Base-by-base conservation (phyloP, 1,140 invertebrate species). In the Apis florea region DNA sequence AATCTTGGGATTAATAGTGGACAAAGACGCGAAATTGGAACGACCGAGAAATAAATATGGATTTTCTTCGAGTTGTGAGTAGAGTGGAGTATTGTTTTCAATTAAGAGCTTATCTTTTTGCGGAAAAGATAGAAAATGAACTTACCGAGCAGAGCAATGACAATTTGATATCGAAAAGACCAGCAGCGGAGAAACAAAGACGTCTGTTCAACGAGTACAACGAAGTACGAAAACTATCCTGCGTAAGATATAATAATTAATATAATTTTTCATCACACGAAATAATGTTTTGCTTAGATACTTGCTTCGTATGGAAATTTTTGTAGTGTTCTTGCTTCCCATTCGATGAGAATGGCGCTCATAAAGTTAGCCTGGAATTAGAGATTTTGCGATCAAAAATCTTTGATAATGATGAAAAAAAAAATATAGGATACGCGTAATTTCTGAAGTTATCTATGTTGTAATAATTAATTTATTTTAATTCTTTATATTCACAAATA, bases 121-220 rank as follows among this genome's bases (percentile, higher is more conserved):
- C 15, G 2, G 64, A 49, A 15, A 40, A 19, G 4, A 17, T 49
- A 31, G 19, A 17, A 47, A 59, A 53, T 24, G 8, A 19, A 13
- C 17, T 92, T 86, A 93, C 93, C 87, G 93, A 91, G 31, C 89
- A 73, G n/a, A 94, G 75, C 24, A 93, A 83, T 2, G 85, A 87
- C 58, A 94, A 81, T 76, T 93, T 90, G 54, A 94, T 90, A 74
- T 90, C 40, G 82, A 93, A 93, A 78, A 91, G 92, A 21, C 92
- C 93, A 19, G 84, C 92, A 40, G 93, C 93, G 11, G 91, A 86
- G 77, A 94, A 93, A 61, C 85, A 79, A 21, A 94, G 86, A 31
- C 78, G 90, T 58, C 92, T 89, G 86, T 92, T 91, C 72, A 92
- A 51, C 75, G 91, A 80, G 71, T 92, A 89, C 69, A 93, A 59